Conservation (phyloP, 2,888 invertebrate species). For the Hyposoter didymator region DNA sequence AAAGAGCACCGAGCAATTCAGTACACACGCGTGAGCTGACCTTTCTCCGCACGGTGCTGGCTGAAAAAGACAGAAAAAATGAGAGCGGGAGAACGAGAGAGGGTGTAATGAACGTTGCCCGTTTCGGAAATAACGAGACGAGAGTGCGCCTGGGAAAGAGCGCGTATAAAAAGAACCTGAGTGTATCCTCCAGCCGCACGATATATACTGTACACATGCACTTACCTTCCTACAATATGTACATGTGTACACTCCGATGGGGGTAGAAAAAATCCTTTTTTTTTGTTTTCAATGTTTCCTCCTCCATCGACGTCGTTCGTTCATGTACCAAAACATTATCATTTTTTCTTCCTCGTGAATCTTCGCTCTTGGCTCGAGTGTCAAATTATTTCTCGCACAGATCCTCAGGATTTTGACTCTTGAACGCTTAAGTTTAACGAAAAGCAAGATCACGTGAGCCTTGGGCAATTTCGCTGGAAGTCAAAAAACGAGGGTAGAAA, state of each 20-base stretch:
- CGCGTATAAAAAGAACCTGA: slow-evolving; percentile 35
- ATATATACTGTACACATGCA: slow-evolving; percentile 13
- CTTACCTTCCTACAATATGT: not conserved
- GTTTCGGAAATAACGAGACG: slow-evolving; percentile 65
- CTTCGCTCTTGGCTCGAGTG: not conserved
- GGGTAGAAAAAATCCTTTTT: slow-evolving; percentile 2
- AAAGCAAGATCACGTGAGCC: too few relatives aligned
- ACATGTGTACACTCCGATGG: slow-evolving; percentile 4
- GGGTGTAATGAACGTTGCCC: slow-evolving; percentile 65
- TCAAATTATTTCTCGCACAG: not conserved
- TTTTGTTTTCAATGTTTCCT: not conserved
- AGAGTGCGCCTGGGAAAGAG: slow-evolving; percentile 55
- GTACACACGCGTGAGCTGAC: slow-evolving; percentile 54
- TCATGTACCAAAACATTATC: not conserved
- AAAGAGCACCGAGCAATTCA: slow-evolving; percentile 56
- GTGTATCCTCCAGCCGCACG: slow-evolving; percentile 14
- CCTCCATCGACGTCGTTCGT: slow-evolving; percentile 14
- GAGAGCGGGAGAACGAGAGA: slow-evolving; percentile 38
- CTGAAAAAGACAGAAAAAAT: not conserved
- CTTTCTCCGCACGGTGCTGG: slow-evolving; percentile 43
- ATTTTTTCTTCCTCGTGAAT: not conserved
- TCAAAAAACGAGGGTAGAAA: too few relatives aligned
- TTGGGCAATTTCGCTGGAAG: too few relatives aligned
- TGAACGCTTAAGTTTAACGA: too few relatives aligned
- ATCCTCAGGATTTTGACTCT: not conserved